phyloP scores from a whole-genome alignment of 2,797 vertebrate genomes.

The Falco naumanni region DNA sequence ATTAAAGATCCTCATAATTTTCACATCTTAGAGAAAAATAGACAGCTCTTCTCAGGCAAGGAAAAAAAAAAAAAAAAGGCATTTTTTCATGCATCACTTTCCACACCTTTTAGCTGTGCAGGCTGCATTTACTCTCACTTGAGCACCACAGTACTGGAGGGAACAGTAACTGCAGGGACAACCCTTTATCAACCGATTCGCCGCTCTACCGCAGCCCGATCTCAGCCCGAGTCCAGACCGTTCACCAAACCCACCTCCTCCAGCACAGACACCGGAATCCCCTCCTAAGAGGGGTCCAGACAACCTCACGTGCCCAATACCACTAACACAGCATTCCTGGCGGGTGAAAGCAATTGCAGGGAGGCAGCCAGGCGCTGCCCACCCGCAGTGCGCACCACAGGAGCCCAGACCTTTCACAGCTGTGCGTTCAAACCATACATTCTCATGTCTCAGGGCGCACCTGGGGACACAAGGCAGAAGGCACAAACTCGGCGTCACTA shows the following conservation, averaged over 20 bases:
- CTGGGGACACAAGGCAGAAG: background rate
- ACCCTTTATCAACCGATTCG: background rate
- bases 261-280: background rate
- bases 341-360: background rate
- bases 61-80: background rate
- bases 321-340: background rate
- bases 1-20: background rate
- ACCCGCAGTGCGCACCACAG: background rate
- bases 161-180: background rate
- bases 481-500: background rate
- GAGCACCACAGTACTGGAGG: background rate
- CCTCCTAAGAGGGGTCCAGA: background rate
- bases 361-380: background rate
- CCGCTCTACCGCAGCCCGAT: background rate
- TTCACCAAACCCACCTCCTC: background rate
- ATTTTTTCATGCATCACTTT: background rate
- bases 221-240: background rate
- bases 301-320: background rate
- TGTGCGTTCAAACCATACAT: rapidly evolving
- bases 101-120: background rate
- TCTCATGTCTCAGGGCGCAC: background rate
- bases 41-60: background rate
- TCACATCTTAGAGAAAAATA: background rate
- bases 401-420: background rate
- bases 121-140: background rate